Evolutionary conservation across 2,113 vertebrate species (phyloP).

Genomic region (Galbula dea): DNA sequence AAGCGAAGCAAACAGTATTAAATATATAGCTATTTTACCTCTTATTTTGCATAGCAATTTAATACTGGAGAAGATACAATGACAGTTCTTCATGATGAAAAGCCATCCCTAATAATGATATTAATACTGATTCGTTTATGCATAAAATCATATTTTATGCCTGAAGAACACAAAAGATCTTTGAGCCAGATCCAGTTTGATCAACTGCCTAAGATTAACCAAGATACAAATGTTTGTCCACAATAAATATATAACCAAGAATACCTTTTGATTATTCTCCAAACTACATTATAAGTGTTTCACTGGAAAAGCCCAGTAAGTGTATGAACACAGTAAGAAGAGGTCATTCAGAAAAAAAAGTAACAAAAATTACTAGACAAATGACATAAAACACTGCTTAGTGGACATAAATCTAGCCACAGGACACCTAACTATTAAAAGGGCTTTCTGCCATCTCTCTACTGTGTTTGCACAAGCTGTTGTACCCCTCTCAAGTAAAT

Average conservation of each 20-base stretch:
- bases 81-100: background rate
- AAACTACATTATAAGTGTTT: background rate
- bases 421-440: background rate
- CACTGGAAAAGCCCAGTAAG: background rate
- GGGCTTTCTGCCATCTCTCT: background rate
- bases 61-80: background rate
- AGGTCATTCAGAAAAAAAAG: background rate
- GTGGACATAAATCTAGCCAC: background rate
- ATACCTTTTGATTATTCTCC: background rate
- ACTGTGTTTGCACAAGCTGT: background rate
- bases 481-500: background rate
- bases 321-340: background rate
- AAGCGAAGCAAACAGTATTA: background rate
- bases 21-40: background rate
- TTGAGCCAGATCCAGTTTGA: background rate
- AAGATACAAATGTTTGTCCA: background rate
- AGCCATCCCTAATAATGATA: background rate
- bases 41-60: background rate
- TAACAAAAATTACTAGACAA: background rate
- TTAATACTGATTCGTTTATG: background rate
- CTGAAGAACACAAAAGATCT: background rate
- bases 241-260: background rate
- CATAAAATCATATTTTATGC: background rate
- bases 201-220: background rate
- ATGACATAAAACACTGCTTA: background rate